A percentile compares a stretch with the other conserved stretches of the same genome.
Conservation (phyloP, 2,113 vertebrate genomes). For the Elachura formosa region DNA sequence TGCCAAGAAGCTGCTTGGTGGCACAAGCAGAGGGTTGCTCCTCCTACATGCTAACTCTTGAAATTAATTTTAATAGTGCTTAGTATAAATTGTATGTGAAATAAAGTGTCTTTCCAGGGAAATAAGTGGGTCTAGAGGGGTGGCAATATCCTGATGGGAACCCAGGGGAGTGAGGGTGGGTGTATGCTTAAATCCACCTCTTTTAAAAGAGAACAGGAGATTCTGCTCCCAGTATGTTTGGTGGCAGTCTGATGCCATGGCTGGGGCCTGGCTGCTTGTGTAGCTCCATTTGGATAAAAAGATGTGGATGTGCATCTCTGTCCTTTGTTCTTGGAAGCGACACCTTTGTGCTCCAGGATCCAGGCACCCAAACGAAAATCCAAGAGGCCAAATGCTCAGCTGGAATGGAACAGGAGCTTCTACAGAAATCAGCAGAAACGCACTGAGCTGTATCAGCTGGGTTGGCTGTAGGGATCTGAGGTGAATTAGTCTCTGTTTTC, state of each 20-base stretch:
- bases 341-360: not conserved
- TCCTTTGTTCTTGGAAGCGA: not conserved
- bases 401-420: not conserved
- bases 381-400: not conserved
- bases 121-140: not conserved
- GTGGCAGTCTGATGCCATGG: no score
- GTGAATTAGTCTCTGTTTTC: not conserved
- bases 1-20: not conserved
- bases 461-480: not conserved
- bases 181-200: not conserved
- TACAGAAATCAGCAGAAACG: not conserved
- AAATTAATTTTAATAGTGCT: not conserved
- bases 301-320: not conserved
- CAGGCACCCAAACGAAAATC: not conserved
- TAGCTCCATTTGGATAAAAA: not conserved
- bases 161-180: rapidly evolving
- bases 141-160: rapidly evolving
- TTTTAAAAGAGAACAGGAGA: not conserved
- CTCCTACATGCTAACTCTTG: not conserved
- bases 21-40: not conserved
- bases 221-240: not conserved
- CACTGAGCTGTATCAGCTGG: not conserved
- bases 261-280: not conserved
- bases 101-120: not conserved
- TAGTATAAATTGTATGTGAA: not conserved